A percentile compares a stretch with the other conserved stretches of the same genome.
Evolutionary conservation across 2,113 vertebrate species (phyloP).

Genomic region (Anser brachyrhynchus): DNA sequence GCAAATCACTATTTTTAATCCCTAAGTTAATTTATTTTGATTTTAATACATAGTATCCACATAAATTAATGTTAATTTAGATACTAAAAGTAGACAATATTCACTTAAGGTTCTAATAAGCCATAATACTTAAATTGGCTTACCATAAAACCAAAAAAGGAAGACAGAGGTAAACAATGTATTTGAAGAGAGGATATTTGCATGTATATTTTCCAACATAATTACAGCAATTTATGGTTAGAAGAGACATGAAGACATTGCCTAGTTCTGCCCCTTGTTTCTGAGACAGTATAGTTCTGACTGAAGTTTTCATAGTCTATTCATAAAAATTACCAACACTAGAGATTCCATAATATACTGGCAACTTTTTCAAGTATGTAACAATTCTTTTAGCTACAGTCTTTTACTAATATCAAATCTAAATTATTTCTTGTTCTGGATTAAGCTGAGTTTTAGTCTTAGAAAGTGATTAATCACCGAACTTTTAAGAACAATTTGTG

Average conservation of each 20-base stretch:
- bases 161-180: not conserved
- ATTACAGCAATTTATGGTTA: not conserved
- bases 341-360: not conserved
- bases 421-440: not conserved
- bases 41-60: too few relatives aligned
- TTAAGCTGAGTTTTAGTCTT: not conserved
- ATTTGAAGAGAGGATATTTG: not conserved
- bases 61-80: too few relatives aligned
- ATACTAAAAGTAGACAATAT: not conserved
- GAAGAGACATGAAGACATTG: not conserved
- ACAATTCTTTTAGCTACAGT: not conserved
- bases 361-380: not conserved
- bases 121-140: not conserved
- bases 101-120: not conserved
- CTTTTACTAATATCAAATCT: not conserved
- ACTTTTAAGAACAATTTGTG: not conserved
- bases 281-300: not conserved
- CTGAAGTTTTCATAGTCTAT: not conserved
- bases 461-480: not conserved
- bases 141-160: not conserved
- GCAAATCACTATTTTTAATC: not conserved
- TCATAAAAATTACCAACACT: not conserved
- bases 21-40: not conserved
- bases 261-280: not conserved
- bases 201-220: not conserved